Conservation (phyloP, 2,797 vertebrate genomes). For the Pseudomugil tenellus region DNA sequence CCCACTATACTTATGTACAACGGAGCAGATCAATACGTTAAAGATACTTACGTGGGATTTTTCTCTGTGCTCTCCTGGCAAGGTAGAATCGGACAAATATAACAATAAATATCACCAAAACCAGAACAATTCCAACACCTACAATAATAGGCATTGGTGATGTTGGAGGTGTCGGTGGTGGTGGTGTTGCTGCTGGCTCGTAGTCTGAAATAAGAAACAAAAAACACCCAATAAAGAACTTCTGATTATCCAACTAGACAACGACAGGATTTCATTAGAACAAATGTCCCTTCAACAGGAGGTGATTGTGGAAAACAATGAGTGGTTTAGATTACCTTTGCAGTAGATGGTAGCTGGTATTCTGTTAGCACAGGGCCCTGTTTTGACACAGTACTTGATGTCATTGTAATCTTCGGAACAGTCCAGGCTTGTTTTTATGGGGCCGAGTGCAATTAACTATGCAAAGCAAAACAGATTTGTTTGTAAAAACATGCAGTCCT, state of each 20-base stretch:
- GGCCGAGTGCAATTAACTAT: neutral
- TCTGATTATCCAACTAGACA: no score
- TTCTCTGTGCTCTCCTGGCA: slow-evolving; percentile 12
- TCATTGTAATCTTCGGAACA: rapidly evolving
- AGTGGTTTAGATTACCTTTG: neutral
- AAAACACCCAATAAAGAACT: no score
- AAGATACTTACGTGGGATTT: slow-evolving; percentile 41
- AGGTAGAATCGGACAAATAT: slow-evolving; percentile 27
- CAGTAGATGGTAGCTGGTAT: slow-evolving; percentile 29
- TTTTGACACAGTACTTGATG: slow-evolving; percentile 13
- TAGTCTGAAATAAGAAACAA: slow-evolving; percentile 40
- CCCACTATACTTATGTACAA: neutral
- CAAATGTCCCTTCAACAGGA: no score
- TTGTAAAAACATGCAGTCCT: neutral
- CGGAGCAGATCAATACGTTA: neutral
- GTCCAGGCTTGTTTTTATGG: rapidly evolving
- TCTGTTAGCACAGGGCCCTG: rapidly evolving
- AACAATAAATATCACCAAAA: slow-evolving; percentile 40
- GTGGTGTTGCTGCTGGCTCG: rapidly evolving
- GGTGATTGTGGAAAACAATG: no score
- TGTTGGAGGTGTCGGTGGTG: rapidly evolving
- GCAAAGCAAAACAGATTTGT: neutral
- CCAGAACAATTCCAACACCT: slow-evolving; percentile 25
- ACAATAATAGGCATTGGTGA: slow-evolving; percentile 5
- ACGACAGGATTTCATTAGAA: no score